Base-by-base conservation (phyloP, 2,797 vertebrate species). In the Galago senegalensis region DNA sequence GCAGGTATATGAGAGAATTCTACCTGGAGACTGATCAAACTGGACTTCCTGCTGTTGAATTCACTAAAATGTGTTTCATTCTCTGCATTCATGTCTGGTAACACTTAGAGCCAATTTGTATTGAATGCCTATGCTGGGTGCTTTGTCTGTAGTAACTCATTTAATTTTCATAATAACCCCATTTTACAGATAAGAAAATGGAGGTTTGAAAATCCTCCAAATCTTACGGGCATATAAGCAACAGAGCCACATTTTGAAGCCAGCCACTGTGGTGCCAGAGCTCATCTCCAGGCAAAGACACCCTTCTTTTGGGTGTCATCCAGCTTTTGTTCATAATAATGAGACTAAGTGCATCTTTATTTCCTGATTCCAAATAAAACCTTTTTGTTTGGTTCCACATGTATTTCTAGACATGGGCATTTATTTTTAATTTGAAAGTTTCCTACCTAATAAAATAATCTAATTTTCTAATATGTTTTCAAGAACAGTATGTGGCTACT, bases 341-440 rank as follows among this genome's bases (percentile, higher is more conserved):
- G 87, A 31, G 65, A 60, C 63, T 60, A 84, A 82, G 25, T 73
- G 7, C 12, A 31, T 73, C 34, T 94, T 91, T 92, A 37, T 83
- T 95, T 97, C 79, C 85, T 88, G 69, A 82, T 96, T 95, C 72
- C 29, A 79, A 72, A 65, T 37, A 80, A 83, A 89, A 46, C 12
- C 34, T 70, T 95, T 90, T 90, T 43, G 11, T 91, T 96, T 88
- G 49, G 4, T 91, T 84, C 58, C 85, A 27, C 31, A n/a, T 40
- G 10, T 92, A 61, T 94, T 96, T 96, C 72, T 53, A 93, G 81
- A 94, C 14, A 85, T 79, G 29, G 58, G 60, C 23, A 53, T 94
- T 95, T 88, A 73, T 87, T 96, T 95, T 95, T 69, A 53, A 94
- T 86, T 91, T 83, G 86, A 61, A 92, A 81, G 40, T 91, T 95